Conservation (phyloP, 1,140 invertebrate genomes). For the Lordiphosa stackelbergi region DNA sequence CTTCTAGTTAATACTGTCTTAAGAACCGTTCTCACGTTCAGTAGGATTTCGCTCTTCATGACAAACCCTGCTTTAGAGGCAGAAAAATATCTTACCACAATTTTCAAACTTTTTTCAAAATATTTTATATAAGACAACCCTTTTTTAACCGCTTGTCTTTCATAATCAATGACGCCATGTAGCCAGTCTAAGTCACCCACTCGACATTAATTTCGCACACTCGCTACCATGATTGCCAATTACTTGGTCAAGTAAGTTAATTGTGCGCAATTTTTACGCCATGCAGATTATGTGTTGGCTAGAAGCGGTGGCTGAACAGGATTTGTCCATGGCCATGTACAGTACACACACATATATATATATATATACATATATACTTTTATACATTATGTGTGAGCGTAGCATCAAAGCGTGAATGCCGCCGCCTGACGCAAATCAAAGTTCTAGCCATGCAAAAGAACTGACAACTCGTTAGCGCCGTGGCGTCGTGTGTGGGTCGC, state of each 20-base stretch:
- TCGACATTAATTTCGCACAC: conserved; percentile 1
- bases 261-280: conserved; percentile 29
- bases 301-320: conserved; percentile 20
- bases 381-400: conserved; percentile 16
- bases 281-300: conserved; percentile 26
- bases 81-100: too few relatives aligned
- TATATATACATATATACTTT: background rate
- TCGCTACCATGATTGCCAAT: conserved; percentile 14
- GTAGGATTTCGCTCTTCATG: too few relatives aligned
- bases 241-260: conserved; percentile 23
- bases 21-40: too few relatives aligned
- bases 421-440: conserved; percentile 23
- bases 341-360: background rate
- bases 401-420: conserved; percentile 43
- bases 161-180: too few relatives aligned
- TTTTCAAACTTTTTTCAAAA: too few relatives aligned
- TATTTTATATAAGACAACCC: too few relatives aligned
- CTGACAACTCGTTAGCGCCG: conserved; percentile 35
- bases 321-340: conserved; percentile 37
- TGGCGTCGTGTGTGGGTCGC: conserved; percentile 36
- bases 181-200: background rate
- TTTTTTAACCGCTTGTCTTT: too few relatives aligned
- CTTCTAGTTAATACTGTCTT: too few relatives aligned
- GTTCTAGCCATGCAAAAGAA: conserved; percentile 41
- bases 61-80: too few relatives aligned